Percentiles rank a stretch among this genome's conserved stretches.
phyloP scores from a whole-genome alignment of 30 jellyfish, hydroid and myxozoan genomes.

The Cassiopea andromeda region DNA sequence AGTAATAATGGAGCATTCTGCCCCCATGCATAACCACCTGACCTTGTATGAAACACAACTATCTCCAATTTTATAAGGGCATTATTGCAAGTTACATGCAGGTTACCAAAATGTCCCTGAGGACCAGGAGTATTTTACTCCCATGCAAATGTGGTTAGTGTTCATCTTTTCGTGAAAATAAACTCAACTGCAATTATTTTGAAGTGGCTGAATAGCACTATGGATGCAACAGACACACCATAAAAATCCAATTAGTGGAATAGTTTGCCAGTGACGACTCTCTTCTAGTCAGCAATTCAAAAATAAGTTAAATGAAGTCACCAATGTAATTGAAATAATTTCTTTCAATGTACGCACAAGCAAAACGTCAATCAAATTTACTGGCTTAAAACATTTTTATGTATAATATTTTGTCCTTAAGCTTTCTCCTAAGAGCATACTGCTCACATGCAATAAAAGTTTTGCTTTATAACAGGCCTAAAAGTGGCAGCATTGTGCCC shows the following conservation, averaged over 20 bases:
- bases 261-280: neutral
- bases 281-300: neutral
- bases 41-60: neutral
- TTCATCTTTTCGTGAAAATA: neutral
- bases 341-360: neutral
- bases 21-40: constrained; percentile 20
- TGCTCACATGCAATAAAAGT: constrained; percentile 53
- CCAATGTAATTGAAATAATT: neutral
- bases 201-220: neutral
- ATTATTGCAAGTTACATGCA: neutral
- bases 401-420: neutral
- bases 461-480: neutral
- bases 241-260: neutral
- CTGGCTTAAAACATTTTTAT: too few relatives aligned
- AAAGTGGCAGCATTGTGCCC: neutral
- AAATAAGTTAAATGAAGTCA: neutral
- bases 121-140: neutral
- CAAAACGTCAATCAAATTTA: too few relatives aligned
- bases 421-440: constrained; percentile 28
- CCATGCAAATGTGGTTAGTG: neutral
- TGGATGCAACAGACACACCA: neutral
- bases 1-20: constrained; percentile 31
- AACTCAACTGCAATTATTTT: neutral
- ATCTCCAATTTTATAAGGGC: neutral
- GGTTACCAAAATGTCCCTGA: neutral